phyloP scores from a whole-genome alignment of 2,888 invertebrate genomes.

The Nomada fucata region DNA sequence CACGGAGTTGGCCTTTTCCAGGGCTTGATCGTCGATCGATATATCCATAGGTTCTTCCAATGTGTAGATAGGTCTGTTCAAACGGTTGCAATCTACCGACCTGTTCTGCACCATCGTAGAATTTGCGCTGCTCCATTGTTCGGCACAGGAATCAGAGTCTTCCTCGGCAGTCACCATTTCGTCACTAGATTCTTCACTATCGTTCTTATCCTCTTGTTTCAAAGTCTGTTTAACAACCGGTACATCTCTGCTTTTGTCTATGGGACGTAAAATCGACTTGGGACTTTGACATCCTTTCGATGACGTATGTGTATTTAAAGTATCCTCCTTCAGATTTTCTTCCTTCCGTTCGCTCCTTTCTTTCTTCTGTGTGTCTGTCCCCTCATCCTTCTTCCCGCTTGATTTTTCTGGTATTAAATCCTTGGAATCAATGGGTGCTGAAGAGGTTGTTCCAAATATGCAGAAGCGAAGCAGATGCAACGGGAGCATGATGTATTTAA shows the following conservation, averaged over 20 bases:
- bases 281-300: neutral
- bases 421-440: neutral
- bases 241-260: neutral
- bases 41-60: slow-evolving; percentile 40
- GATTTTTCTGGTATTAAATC: no score
- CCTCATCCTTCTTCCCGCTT: neutral
- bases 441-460: slow-evolving; percentile 6
- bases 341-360: neutral
- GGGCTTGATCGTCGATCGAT: slow-evolving; percentile 32
- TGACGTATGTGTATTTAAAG: neutral
- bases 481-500: slow-evolving; percentile 50
- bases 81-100: slow-evolving; percentile 9
- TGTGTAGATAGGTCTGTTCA: neutral
- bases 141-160: slow-evolving; percentile 22
- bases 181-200: slow-evolving; percentile 10
- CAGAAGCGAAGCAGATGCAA: slow-evolving; percentile 25
- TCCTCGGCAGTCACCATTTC: slow-evolving; percentile 36
- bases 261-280: neutral
- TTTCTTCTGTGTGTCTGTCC: neutral
- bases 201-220: neutral
- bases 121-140: slow-evolving; percentile 32
- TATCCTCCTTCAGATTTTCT: neutral
- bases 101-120: slow-evolving; percentile 10
- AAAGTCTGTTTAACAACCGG: neutral
- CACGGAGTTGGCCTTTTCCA: neutral